Percentiles rank a stretch among this genome's conserved stretches.
These are phyloP conservation scores for Holcopasites calliopsidis DNA, from an alignment of 1,140 invertebrate genomes.

Conservation along the genomic window DNA sequence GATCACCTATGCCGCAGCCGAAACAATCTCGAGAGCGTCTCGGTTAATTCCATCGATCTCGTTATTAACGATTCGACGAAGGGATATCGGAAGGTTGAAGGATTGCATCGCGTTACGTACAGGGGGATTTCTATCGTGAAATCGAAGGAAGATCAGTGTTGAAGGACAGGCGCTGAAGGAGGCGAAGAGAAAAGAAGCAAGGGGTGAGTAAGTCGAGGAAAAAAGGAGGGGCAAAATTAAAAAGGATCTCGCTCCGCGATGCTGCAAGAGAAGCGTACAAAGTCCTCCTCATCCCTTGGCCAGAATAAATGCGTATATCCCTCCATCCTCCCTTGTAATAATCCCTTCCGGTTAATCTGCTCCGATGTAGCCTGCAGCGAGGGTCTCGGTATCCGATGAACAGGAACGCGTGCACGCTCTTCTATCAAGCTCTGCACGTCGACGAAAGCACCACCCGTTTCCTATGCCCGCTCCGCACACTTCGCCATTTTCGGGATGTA, in stretches of 20 bases:
- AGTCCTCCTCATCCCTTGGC: conserved; percentile 68
- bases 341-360: conserved; percentile 76
- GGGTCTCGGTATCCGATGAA: conserved; percentile 66
- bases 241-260: conserved; percentile 59
- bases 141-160: conserved; percentile 52
- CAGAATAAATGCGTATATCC: conserved; percentile 68
- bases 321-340: conserved; percentile 67
- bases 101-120: neutral
- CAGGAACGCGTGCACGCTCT: conserved; percentile 48
- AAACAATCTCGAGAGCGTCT: neutral
- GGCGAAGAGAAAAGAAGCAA: neutral
- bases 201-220: neutral
- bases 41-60: conserved; percentile 33
- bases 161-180: conserved; percentile 52
- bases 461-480: conserved; percentile 51
- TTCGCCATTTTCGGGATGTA: conserved; percentile 44
- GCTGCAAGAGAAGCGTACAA: conserved; percentile 40
- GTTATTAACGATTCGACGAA: conserved; percentile 9
- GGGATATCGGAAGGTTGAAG: neutral
- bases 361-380: conserved; percentile 66
- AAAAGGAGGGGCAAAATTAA: conserved; percentile 59
- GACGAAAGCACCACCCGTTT: conserved; percentile 56
- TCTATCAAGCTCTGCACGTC: conserved; percentile 54
- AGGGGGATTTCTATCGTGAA: conserved; percentile 5
- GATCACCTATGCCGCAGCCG: neutral